These are phyloP conservation scores for Poeciliopsis presidionis DNA, from an alignment of 2,797 vertebrate genomes.

Conservation along the genomic window DNA sequence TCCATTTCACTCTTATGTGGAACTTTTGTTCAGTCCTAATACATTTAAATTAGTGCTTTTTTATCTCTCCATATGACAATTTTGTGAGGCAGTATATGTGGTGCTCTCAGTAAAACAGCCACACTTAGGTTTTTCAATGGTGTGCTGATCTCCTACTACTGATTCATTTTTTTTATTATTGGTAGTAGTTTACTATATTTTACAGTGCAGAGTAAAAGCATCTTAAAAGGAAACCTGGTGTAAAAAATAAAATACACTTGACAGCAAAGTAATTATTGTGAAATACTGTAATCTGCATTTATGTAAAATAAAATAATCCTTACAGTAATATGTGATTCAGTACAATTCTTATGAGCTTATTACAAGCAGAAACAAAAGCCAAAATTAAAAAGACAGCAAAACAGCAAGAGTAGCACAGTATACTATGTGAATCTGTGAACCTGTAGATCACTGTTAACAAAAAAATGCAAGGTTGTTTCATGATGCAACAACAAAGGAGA, in stretches of 20 bases:
- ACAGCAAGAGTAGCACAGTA: slow-evolving; percentile 9
- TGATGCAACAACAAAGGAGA: slow-evolving; percentile 18
- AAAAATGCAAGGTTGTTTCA: not conserved
- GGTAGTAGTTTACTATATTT: not conserved
- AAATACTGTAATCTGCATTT: not conserved
- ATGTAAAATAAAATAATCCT: slow-evolving; percentile 10
- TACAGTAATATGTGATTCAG: slow-evolving; percentile 3
- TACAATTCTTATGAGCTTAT: not conserved
- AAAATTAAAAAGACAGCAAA: not conserved
- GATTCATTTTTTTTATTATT: not conserved
- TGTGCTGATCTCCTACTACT: not conserved
- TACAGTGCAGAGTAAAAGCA: not conserved
- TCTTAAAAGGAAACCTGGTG: not conserved
- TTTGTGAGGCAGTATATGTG: not conserved
- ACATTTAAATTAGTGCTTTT: not conserved
- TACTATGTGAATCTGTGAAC: not conserved
- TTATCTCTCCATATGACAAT: not conserved
- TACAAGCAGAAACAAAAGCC: not conserved
- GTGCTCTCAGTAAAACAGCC: not conserved
- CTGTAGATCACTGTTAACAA: slow-evolving; percentile 5
- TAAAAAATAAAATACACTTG: not conserved
- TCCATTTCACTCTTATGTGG: not conserved
- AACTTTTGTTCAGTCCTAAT: not conserved
- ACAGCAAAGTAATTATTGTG: not conserved
- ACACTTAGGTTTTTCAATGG: not conserved